Base-by-base conservation (phyloP, 2,797 vertebrate genomes). In the Enteromius treurensis region DNA sequence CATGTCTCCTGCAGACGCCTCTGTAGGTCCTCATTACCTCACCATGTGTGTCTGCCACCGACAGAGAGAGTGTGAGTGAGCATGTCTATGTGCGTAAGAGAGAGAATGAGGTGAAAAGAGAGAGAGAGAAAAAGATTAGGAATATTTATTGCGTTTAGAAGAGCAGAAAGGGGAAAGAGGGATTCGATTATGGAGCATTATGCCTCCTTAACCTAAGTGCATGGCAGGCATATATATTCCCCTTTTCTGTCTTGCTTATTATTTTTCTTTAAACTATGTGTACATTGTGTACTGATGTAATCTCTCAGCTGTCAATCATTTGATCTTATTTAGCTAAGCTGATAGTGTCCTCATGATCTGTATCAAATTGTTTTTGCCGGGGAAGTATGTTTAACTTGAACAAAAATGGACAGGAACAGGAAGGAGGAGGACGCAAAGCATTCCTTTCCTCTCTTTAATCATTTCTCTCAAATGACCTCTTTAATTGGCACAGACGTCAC, bases 1-100 rank as follows among this genome's bases (percentile, higher is more conserved):
- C 23, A 37, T 55, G 90, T 91, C 92, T 94, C 94, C 90, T 90
- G 92, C 91, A 90, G 93, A 93, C 90, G 88, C 60, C 81, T 81
- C 84, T 89, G 91, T 90, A 88, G 81, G 90, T 89, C 88, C 92
- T 94, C 93, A 94, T 95, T 95, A 95, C 91, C 89, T 91, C 91
- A 91, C 91, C 90, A 45, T 82, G 79, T 88, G 86, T 53, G 81
- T 78, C 83, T 85, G 85, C 81, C 83, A 84, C 83, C 84, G 73
- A 65, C 82, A 77, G 85, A 29, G 67, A 58, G 81, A 67, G 81
- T 84, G 81, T 62, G 65, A 78, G 58, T 69, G 77, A 77, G 76
- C 40, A 65, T 70, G 84, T 71, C 23, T 83, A 51, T 77, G 64
- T 64, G 77, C 5, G 75, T 58, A 53, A 40, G 68, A n/a, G 37